Base-by-base conservation (phyloP, 2,888 invertebrate species). In the Lithophane semibrunnea region DNA sequence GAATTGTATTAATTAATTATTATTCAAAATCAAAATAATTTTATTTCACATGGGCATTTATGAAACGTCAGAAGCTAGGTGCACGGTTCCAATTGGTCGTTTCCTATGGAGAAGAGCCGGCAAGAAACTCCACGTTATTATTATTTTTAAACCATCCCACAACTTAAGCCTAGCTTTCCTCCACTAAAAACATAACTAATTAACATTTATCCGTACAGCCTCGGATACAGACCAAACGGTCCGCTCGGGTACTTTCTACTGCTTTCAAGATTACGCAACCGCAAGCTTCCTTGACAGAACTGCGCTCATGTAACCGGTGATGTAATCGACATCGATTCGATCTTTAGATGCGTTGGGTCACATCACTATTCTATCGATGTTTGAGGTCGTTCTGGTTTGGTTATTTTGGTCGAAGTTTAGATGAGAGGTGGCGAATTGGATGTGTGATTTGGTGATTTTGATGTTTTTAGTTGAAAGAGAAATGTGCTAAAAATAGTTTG, bases 241-340 rank as follows among this genome's bases (percentile, higher is more conserved):
- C 65, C 54, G 60, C 60, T 13, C 42, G 61, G n/a, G 66, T 79
- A 81, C 84, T 85, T 86, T 88, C 87, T 88, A 85, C 77, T 58
- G 79, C 88, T 88, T 88, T 88, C 88, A 78, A 82, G 78, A 64
- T 88, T 88, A 68, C 84, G 83, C 71, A 88, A 88, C 54, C 69
- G 7, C 18, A 61, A 81, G 75, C 76, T 88, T 88, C 88, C 88
- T 88, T 88, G 83, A 82, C 86, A 85, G 83, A 86, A 68, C 71
- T 44, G 63, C 52, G 82, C 64, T 88, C 81, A 88, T 86, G 88
- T 88, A 88, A 88, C 77, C 24, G 68, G 42, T 88, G 89, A 87
- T 83, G 85, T 79, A 88, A 88, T 66, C 80, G 84, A 52, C 82
- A 72, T 77, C 86, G 79, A 81, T 81, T 69, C 70, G 72, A 80